Conservation (phyloP, 2,888 invertebrate genomes). For the Noctua fimbriata region DNA sequence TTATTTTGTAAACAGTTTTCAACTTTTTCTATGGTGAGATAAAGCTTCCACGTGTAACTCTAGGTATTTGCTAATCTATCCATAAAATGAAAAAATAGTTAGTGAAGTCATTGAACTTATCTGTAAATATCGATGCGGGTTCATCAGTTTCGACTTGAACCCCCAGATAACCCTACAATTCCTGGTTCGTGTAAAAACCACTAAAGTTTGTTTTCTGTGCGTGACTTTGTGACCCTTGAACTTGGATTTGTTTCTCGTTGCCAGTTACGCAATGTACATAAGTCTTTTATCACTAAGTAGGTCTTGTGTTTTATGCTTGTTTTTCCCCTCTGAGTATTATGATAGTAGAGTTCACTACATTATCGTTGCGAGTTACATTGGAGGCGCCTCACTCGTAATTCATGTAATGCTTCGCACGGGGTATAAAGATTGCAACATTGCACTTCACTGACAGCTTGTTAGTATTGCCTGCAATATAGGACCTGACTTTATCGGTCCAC, state of each 20-base stretch:
- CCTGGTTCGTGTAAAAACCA: conserved; percentile 17
- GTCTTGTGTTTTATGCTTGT: conserved; percentile 2
- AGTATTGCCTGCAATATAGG: conserved; percentile 38
- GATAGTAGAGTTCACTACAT: conserved; percentile 23
- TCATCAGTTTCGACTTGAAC: conserved; percentile 49
- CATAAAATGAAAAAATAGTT: conserved; percentile 32
- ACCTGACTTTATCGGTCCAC: conserved; percentile 30
- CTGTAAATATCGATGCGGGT: conserved; percentile 29
- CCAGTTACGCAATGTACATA: conserved; percentile 29
- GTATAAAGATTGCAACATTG: conserved; percentile 50
- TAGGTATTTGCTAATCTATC: conserved; percentile 5
- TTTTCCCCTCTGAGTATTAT: conserved; percentile 10
- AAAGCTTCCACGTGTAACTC: conserved; percentile 12
- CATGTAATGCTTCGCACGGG: conserved; percentile 40
- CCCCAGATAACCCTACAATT: conserved; percentile 52
- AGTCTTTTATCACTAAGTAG: conserved; percentile 11
- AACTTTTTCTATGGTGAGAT: conserved; percentile 6
- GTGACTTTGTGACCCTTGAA: conserved; percentile 28
- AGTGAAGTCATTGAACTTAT: conserved; percentile 48
- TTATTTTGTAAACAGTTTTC: conserved; percentile 10
- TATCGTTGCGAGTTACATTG: conserved; percentile 38
- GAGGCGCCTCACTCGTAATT: conserved; percentile 33
- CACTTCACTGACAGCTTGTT: conserved; percentile 41
- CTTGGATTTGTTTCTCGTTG: conserved; percentile 29
- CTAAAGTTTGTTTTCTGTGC: conserved; percentile 20